These are phyloP conservation scores for Arothron firmamentum DNA, from an alignment of 2,113 vertebrate species.

Conservation along the genomic window DNA sequence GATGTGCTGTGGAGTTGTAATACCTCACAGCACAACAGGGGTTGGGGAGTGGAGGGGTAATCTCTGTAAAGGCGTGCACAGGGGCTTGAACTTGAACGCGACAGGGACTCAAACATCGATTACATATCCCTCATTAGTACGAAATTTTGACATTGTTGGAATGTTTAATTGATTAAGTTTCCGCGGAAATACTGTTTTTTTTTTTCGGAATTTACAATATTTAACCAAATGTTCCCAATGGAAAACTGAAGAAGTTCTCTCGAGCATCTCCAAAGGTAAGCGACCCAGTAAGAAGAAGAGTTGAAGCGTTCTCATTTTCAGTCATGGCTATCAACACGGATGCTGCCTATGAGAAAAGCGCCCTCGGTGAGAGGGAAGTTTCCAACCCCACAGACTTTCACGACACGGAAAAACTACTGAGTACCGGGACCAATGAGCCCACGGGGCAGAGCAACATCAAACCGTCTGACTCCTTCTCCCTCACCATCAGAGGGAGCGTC, in stretches of 20 bases:
- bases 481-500: slow-evolving; percentile 67
- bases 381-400: slow-evolving; percentile 74
- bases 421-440: slow-evolving; percentile 52
- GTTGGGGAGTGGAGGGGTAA: slow-evolving; percentile 31
- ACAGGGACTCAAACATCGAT: slow-evolving; percentile 50
- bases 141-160: slow-evolving; percentile 53
- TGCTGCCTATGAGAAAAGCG: slow-evolving; percentile 61
- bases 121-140: slow-evolving; percentile 57
- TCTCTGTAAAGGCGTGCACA: slow-evolving; percentile 42
- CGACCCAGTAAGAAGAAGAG: slow-evolving; percentile 15
- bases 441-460: slow-evolving; percentile 72
- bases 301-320: slow-evolving; percentile 20
- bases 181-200: slow-evolving; percentile 19
- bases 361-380: slow-evolving; percentile 65
- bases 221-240: slow-evolving; percentile 55
- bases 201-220: slow-evolving; percentile 18
- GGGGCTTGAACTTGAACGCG: slow-evolving; percentile 48
- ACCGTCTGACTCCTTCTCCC: slow-evolving; percentile 76
- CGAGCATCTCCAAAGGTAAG: slow-evolving; percentile 36
- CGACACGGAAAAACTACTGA: slow-evolving; percentile 84
- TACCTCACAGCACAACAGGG: slow-evolving; percentile 44
- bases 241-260: slow-evolving; percentile 53
- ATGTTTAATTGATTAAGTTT: slow-evolving; percentile 56
- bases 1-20: slow-evolving; percentile 45
- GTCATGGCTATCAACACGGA: slow-evolving; percentile 80